A percentile compares a stretch with the other conserved stretches of the same genome.
These are phyloP conservation scores for Linyphia triangularis DNA, from an alignment of 2,888 invertebrate genomes.

Conservation along the genomic window DNA sequence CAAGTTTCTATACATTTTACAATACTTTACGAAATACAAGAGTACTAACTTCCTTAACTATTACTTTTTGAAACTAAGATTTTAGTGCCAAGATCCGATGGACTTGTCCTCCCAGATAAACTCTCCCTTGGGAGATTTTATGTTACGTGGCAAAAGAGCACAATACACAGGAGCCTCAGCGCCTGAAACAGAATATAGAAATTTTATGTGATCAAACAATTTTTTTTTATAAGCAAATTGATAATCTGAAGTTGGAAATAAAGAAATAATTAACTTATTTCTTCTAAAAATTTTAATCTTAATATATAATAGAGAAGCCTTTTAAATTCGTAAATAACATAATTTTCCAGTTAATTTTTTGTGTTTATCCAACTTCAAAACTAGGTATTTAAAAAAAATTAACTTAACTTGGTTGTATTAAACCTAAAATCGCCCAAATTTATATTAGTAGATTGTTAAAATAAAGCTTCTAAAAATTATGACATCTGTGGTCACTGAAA, in stretches of 20 bases:
- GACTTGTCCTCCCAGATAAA: slow-evolving; percentile 83
- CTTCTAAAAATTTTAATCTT: neutral
- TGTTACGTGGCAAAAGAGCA: slow-evolving; percentile 82
- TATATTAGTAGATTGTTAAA: no score
- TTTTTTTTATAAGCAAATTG: neutral
- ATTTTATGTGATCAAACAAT: neutral
- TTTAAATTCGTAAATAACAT: neutral
- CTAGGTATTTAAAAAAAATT: no score
- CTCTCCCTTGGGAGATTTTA: slow-evolving; percentile 83
- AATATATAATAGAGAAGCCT: neutral
- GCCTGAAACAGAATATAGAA: slow-evolving; percentile 75
- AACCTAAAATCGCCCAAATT: no score
- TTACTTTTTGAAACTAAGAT: neutral
- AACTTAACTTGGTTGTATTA: no score
- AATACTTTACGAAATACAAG: no score
- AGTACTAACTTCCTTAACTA: neutral
- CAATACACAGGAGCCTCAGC: slow-evolving; percentile 84
- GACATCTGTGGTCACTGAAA: no score
- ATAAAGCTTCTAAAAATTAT: no score
- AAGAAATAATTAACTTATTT: neutral
- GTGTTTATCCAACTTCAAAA: no score
- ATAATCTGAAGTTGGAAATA: neutral
- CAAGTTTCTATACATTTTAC: no score
- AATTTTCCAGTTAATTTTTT: no score
- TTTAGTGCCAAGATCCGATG: slow-evolving; percentile 51